phyloP scores from a whole-genome alignment of 1,140 invertebrate species.

The Hypsibius dujardini region DNA sequence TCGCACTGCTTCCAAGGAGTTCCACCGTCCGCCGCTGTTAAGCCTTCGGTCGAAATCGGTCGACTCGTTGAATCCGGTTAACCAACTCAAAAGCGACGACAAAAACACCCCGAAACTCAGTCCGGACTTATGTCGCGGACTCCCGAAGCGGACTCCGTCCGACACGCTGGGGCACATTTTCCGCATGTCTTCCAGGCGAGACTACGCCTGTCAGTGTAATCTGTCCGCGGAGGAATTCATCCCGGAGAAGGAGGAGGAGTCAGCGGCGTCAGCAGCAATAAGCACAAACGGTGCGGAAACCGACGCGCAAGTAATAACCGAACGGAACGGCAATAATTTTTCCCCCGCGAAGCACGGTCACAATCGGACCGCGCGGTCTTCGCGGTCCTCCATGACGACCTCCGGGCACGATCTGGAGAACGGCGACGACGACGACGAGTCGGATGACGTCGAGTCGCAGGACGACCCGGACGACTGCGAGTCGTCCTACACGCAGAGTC shows the following conservation, averaged over 20 bases:
- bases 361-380: neutral
- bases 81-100: neutral
- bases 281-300: neutral
- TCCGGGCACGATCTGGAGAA: neutral
- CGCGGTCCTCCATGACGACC: neutral
- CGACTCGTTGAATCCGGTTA: neutral
- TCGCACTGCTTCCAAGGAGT: neutral
- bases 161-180: slow-evolving; percentile 4
- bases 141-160: slow-evolving; percentile 7
- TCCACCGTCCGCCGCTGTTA: neutral
- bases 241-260: neutral
- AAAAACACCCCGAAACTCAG: neutral
- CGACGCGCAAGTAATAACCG: neutral
- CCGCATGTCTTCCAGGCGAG: neutral
- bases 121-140: neutral
- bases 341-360: neutral
- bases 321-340: neutral
- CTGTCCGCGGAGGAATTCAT: neutral
- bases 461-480: neutral
- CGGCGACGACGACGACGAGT: neutral
- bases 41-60: neutral
- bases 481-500: neutral
- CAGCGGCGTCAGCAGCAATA: neutral
- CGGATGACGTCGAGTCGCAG: neutral
- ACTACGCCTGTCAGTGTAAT: slow-evolving; percentile 8